These are phyloP conservation scores for Halesus radiatus DNA, from an alignment of 1,140 invertebrate genomes.

Conservation along the genomic window DNA sequence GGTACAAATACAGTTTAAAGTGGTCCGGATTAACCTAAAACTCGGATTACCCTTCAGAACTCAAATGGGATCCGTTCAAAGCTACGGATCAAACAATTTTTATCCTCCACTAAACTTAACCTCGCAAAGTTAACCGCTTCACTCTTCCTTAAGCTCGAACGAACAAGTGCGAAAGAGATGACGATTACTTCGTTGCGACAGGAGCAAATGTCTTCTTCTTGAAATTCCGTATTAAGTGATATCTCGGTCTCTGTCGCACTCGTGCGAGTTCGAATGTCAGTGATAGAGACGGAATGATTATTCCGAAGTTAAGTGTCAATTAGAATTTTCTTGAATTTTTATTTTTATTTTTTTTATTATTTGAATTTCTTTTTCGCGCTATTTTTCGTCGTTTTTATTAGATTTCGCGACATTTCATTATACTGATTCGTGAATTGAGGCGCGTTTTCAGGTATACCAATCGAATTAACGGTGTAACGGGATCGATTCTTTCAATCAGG, in stretches of 20 bases:
- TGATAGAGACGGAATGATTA: not conserved
- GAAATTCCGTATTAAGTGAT: not conserved
- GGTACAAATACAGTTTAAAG: not conserved
- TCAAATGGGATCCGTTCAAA: not conserved
- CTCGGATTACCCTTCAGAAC: not conserved
- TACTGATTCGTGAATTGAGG: not conserved
- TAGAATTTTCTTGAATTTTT: not conserved
- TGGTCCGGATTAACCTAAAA: not conserved
- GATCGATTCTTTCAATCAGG: constrained; percentile 17
- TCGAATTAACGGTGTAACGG: constrained; percentile 7
- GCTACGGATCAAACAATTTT: constrained; percentile 9
- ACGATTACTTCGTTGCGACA: not conserved
- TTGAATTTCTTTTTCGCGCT: constrained; percentile 1
- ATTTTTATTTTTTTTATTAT: not conserved
- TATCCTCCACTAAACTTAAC: not conserved
- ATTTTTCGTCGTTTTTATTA: not conserved
- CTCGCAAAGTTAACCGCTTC: not conserved
- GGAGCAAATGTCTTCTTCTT: not conserved
- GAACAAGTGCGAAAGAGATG: not conserved
- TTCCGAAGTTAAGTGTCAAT: constrained; percentile 10
- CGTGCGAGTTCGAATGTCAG: not conserved
- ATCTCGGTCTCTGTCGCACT: not conserved
- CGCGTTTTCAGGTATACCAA: not conserved
- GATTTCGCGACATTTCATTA: constrained; percentile 2
- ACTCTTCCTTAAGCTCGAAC: not conserved